Base-by-base conservation (phyloP, 2,113 vertebrate species). In the Laterallus jamaicensis region DNA sequence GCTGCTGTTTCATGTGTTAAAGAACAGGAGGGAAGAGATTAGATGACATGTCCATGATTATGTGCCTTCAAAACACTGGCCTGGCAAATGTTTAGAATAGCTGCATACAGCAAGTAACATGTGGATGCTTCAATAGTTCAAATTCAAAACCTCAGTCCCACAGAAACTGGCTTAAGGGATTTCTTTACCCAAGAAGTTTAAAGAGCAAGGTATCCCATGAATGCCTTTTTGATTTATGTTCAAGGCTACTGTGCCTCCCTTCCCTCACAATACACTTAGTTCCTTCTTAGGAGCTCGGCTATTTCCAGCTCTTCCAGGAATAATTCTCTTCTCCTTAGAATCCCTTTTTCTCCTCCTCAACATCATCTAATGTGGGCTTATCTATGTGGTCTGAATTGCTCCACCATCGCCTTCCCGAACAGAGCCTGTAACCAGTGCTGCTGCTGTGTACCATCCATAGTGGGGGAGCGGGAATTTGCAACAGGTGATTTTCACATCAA, bases 41-140 rank as follows among this genome's bases (percentile, higher is more conserved):
- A 75, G 73, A 82, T 76, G 82, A 96, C 88, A 91, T 70, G 81
- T 52, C 28, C 39, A 28, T 37, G 26, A 88, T 77, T 50, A 70
- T 5, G 5, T 25, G 64, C 54, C 80, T 75, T 47, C 49, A 54
- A 84, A 96, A 86, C 66, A 90, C n/a, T 12, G 21, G 10, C 14
- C 44, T 60, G 60, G 31, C 47, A 26, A 68, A 68, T 3, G 1
- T 58, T 66, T 82, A 9, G 49, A 83, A 71, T 86, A 81, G 39
- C 28, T 64, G 22, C 4, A 20, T 11, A 15, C 0, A 55, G 9
- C 29, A 39, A 88, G 54, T 35, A 79, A 59, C 15, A 63, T 1
- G 8, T 4, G 29, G 20, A 52, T 62, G 42, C 39, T 4, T 24
- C 47, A 81, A 66, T 3, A 81, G 22, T n/a, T 71, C 32, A 93